Base-by-base conservation (phyloP, 2,888 invertebrate genomes). In the Chesias legatella region DNA sequence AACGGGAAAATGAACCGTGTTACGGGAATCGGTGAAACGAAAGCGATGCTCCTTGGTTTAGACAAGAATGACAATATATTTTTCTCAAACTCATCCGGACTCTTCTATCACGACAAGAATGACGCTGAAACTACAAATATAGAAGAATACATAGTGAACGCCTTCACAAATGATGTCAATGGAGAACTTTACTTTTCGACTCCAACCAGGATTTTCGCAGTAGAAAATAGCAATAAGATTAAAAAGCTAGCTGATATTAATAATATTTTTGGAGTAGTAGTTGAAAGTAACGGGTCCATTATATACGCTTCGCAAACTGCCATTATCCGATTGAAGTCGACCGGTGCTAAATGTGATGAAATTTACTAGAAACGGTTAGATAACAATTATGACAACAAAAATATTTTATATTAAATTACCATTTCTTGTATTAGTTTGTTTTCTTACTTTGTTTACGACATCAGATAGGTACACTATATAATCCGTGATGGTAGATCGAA, bases 81-180 rank as follows among this genome's bases (percentile, higher is more conserved):
- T 11, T 73, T 63, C 39, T 54, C 46, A 0, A 75, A 75, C 36
- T 63, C 67, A 9, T 60, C 69, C 13, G 75, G 75, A 21, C 32
- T 68, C 0, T 74, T 60, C 41, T 28, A 40, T 3, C 58, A 58
- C 8, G 51, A 47, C 1, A 64, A 58, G 43, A 32, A 10, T 7
- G 35, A 28, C 7, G 20, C 11, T 0, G 11, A 25, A 8, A 40
- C 47, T 1, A 5, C 20, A 1, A 8, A 40, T 8, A 1, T 61
- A 7, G 60, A 53, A n/a, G 39, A 59, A 3, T 48, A 55, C 10
- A 36, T 43, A 8, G 35, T 56, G 0, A 71, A 67, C 33, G 55
- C 58, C 5, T 56, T 71, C n/a, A 48, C 63, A 3, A 40, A 50
- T 21, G 72, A 73, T 47, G 41, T 43, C 6, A 35, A 60, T 9